A percentile compares a stretch with the other conserved stretches of the same genome.
These are phyloP conservation scores for Sturnus vulgaris DNA, from an alignment of 2,113 vertebrate genomes.

Conservation along the genomic window DNA sequence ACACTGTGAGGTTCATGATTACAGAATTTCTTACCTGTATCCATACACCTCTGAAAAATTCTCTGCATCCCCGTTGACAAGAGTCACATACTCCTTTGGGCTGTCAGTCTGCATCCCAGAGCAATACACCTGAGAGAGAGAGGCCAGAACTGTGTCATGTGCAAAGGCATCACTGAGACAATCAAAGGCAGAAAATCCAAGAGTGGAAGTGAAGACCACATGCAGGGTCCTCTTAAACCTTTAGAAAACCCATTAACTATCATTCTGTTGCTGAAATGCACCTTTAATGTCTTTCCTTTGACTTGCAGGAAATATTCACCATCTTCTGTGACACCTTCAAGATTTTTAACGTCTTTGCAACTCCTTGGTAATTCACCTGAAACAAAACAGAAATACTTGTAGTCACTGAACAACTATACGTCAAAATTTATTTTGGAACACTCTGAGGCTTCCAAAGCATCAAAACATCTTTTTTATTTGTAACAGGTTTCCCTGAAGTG, in stretches of 20 bases:
- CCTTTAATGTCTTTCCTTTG: slow-evolving; percentile 85
- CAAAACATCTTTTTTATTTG: background rate
- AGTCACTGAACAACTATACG: background rate
- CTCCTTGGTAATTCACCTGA: slow-evolving; percentile 84
- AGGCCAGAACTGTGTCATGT: background rate
- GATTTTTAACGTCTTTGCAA: slow-evolving; percentile 81
- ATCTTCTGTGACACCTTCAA: slow-evolving; percentile 74
- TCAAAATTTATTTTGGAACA: background rate
- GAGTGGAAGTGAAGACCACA: background rate
- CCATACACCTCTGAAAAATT: slow-evolving; percentile 97
- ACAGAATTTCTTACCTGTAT: slow-evolving; percentile 82
- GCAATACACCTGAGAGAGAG: slow-evolving; percentile 86
- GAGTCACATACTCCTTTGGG: slow-evolving; percentile 89
- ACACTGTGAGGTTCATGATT: background rate
- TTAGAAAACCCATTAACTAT: background rate
- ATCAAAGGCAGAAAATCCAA: background rate
- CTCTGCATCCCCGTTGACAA: slow-evolving; percentile 83
- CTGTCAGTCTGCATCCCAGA: slow-evolving; percentile 87
- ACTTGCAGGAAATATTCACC: slow-evolving; percentile 85
- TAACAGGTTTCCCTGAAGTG: background rate
- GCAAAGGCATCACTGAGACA: background rate
- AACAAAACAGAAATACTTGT: slow-evolving; percentile 7
- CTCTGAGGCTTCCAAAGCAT: background rate
- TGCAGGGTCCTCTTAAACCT: background rate
- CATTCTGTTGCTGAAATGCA: slow-evolving; percentile 33